Evolutionary conservation across 2,888 invertebrate species (phyloP), one percentile per base, ranked within the genome.

Genomic region (Parascotia fuliginaria): DNA sequence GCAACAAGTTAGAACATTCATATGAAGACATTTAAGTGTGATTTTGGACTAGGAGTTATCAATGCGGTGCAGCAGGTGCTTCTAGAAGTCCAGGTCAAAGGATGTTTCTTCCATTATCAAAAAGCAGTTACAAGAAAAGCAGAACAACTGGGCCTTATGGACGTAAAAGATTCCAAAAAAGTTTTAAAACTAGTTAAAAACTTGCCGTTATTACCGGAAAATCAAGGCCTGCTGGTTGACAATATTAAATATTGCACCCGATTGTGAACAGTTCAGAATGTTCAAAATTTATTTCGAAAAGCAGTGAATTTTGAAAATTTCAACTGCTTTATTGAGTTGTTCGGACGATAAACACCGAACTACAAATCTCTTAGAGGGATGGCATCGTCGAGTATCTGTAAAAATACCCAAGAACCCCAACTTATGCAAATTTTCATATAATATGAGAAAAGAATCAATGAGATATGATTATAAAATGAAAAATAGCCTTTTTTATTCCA

Each of bases 51-150:
- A 4, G 43, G 28, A 12, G 28, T 12, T 6, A 43, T 43, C 3
- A 43, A 43, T 36, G 43, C 36, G 6, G 43, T 28, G 15, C n/a
- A 36, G 14, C 22, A 22, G 7, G 42, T 42, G 7, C 33, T 42
- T 14, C 42, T 14, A 22, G 34, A 14, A 0, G 27, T 31, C 7
- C 9, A 42, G 24, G 27, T 42, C 24, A 33, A 24, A 2, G 42
- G 33, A 11, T 42, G 42, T 24, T n/a, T 32, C 9, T 42, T 42
- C 14, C 36, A 43, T 19, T 36, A 16, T 11, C 14, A 29, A 12
- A 43, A 37, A 9, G 42, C 42, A 32, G 12, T 42, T 3, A 22
- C 12, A 16, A 31, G 32, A 12, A 32, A 42, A 32, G n/a, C n/a
- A n/a, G n/a, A n/a, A n/a, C n/a, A n/a, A n/a, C n/a, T 42, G 12